A percentile compares a stretch with the other conserved stretches of the same genome.
Conservation (phyloP, 2,797 vertebrate species). For the Notamacropus eugenii region DNA sequence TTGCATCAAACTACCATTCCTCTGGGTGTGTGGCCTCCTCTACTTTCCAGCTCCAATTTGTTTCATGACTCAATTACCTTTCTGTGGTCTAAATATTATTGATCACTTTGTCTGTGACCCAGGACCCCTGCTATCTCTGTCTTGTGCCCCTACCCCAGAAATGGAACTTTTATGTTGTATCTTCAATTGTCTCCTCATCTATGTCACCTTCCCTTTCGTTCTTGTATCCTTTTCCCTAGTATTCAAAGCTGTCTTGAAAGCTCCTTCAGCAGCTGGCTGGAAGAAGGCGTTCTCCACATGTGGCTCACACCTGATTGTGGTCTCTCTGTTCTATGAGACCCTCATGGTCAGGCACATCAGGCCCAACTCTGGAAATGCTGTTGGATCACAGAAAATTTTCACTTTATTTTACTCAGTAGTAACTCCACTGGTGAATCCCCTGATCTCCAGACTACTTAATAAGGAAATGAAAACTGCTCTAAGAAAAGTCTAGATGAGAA, state of each 20-base stretch:
- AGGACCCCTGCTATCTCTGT: slow-evolving; percentile 57
- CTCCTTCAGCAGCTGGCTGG: slow-evolving; percentile 35
- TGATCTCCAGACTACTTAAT: slow-evolving; percentile 63
- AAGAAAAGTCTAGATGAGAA: slow-evolving; percentile 43
- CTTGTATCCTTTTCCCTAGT: slow-evolving; percentile 49
- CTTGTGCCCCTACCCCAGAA: slow-evolving; percentile 50
- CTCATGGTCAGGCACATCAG: slow-evolving; percentile 60
- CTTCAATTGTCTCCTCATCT: slow-evolving; percentile 55
- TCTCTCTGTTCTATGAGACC: slow-evolving; percentile 53
- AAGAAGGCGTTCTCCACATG: slow-evolving; percentile 55
- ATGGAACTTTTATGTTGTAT: slow-evolving; percentile 51
- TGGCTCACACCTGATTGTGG: slow-evolving; percentile 55
- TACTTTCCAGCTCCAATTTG: background rate
- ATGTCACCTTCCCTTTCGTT: slow-evolving; percentile 55
- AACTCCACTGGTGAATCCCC: slow-evolving; percentile 59
- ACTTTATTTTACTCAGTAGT: slow-evolving; percentile 58
- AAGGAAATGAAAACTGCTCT: slow-evolving; percentile 61
- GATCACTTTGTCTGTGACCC: slow-evolving; percentile 71
- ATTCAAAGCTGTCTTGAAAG: slow-evolving; percentile 34
- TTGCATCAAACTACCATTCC: background rate
- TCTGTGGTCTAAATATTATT: slow-evolving; percentile 57
- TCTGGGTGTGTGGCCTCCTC: background rate
- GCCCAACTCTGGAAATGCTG: slow-evolving; percentile 44
- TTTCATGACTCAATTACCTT: slow-evolving; percentile 15
- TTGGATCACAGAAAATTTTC: slow-evolving; percentile 56